A percentile compares a stretch with the other conserved stretches of the same genome.
phyloP scores from a whole-genome alignment of 2,888 invertebrate species.

The Parnassius apollo region DNA sequence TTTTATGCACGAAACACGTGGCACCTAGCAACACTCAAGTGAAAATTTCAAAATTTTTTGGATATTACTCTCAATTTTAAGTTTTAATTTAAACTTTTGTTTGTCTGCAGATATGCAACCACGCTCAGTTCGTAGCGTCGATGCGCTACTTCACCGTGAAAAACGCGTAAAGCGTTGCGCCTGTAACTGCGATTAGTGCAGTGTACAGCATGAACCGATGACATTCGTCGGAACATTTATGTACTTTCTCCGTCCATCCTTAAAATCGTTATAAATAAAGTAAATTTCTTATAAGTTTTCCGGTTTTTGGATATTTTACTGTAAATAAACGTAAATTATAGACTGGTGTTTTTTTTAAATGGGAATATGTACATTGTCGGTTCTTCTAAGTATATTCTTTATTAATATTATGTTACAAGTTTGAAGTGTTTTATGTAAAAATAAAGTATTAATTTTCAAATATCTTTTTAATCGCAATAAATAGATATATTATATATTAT shows the following conservation, averaged over 20 bases:
- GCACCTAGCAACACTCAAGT: too few relatives aligned
- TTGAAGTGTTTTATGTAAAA: constrained; percentile 15
- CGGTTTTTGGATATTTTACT: constrained; percentile 38
- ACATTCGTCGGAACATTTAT: constrained; percentile 41
- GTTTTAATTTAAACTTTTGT: constrained; percentile 12
- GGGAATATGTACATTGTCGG: constrained; percentile 20
- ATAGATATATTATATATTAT: constrained; percentile 16
- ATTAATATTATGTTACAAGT: constrained; percentile 2
- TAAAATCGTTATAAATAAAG: constrained; percentile 26
- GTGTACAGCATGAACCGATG: constrained; percentile 22
- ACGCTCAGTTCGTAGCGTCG: constrained; percentile 83
- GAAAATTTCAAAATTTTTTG: too few relatives aligned
- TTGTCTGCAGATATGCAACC: constrained; percentile 88
- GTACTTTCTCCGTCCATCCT: constrained; percentile 35
- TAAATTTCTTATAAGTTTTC: constrained; percentile 28
- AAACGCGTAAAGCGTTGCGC: constrained; percentile 88
- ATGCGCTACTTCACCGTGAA: constrained; percentile 75
- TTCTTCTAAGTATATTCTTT: constrained; percentile 20
- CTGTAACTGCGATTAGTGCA: constrained; percentile 84
- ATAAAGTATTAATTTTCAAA: constrained; percentile 20
- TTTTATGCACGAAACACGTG: too few relatives aligned
- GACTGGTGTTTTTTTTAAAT: constrained; percentile 29
- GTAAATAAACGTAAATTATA: constrained; percentile 36
- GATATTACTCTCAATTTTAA: too few relatives aligned
- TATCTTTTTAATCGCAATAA: constrained; percentile 30